Base-by-base conservation (phyloP, 2,797 vertebrate species). In the Acanthurus tractus region DNA sequence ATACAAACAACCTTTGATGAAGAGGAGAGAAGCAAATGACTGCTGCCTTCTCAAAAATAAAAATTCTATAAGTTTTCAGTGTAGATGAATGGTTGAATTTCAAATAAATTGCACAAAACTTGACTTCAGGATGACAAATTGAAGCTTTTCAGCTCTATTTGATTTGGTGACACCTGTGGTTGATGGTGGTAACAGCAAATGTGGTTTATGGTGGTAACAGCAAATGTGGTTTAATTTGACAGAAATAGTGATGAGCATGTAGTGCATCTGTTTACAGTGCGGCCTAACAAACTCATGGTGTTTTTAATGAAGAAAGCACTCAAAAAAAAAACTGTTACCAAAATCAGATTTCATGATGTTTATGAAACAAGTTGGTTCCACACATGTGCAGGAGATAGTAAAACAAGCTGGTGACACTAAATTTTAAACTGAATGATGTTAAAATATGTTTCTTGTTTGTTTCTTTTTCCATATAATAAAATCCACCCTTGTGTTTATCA, bases 21-120 rank as follows among this genome's bases (percentile, higher is more conserved):
- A 72, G 40, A 14, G 20, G 14, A 40, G 1, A 44, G 42, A 52
- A 34, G 45, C 17, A 22, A 52, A 63, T n/a, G 10, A 40, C n/a
- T 73, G 42, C n/a, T 73, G 42, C 25, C 22, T 56, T 74, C 52
- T 52, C 2, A 29, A 48, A 65, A 72, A 34, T 14, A 48, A 57
- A 25, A 58, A 9, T 8, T 56, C 6, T 57, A 1, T 3, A 2
- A 29, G 12, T 18, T 61, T 34, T 67, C 53, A 25, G 52, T 61
- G 56, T 50, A 63, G 38, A 40, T 9, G 38, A 40, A 12, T 34
- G 29, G 29, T 34, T 34, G 29, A 40, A 40, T 9, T 40, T 9
- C 38, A 40, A 40, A 9, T 11, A 9, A 40, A 40, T 2, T 11
- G 8, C 11, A 40, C 38, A 40, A 40, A 40, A 40, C 38, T 40